Evolutionary conservation across 1,140 invertebrate species (phyloP).

Genomic region (Nasonia longicornis): DNA sequence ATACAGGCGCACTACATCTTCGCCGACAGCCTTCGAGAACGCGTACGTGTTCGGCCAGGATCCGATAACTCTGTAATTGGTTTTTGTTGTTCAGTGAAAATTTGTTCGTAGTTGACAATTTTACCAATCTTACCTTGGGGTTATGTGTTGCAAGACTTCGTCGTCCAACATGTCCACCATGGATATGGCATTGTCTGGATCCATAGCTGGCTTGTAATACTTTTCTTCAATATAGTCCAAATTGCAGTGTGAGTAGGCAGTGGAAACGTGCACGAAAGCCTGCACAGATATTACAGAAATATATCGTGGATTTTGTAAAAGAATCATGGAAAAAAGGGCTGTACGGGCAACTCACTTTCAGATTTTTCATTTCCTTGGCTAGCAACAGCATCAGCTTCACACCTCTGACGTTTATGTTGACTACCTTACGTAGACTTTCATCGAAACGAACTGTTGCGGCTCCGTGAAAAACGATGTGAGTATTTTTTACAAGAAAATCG

Average conservation of each 20-base stretch:
- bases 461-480: conserved; percentile 83
- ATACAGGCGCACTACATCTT: conserved; percentile 77
- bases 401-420: conserved; percentile 74
- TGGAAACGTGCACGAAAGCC: conserved; percentile 71
- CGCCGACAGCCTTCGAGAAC: conserved; percentile 86
- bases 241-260: conserved; percentile 78
- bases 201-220: conserved; percentile 67
- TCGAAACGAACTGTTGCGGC: conserved; percentile 91
- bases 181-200: conserved; percentile 64
- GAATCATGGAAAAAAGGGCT: neutral
- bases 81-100: too few relatives aligned
- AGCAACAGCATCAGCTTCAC: conserved; percentile 73
- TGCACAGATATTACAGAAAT: conserved; percentile 40
- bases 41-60: conserved; percentile 73
- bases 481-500: conserved; percentile 64
- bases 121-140: conserved; percentile 55
- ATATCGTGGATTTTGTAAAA: neutral
- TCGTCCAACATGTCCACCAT: conserved; percentile 64
- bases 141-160: conserved; percentile 58
- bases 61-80: too few relatives aligned
- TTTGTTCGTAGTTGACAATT: too few relatives aligned
- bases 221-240: conserved; percentile 73
- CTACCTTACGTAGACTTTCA: conserved; percentile 77
- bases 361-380: conserved; percentile 74
- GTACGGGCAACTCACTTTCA: conserved; percentile 69